A percentile compares a stretch with the other conserved stretches of the same genome.
These are phyloP conservation scores for Aegypius monachus DNA, from an alignment of 2,113 vertebrate genomes.

Conservation along the genomic window DNA sequence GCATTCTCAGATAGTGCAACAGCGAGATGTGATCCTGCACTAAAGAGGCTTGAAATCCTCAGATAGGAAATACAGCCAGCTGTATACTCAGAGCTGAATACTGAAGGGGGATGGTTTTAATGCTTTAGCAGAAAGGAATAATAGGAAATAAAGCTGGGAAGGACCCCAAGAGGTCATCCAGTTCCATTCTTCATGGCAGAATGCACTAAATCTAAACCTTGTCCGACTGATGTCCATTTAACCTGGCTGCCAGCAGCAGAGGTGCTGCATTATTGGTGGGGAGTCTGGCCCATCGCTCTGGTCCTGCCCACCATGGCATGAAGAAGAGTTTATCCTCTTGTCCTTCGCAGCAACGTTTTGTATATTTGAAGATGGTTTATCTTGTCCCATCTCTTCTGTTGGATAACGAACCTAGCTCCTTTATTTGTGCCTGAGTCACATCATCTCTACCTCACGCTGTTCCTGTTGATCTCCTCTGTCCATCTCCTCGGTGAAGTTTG, in stretches of 20 bases:
- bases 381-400: background rate
- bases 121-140: background rate
- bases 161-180: no score
- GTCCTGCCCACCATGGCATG: background rate
- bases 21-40: background rate
- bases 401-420: no score
- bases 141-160: background rate
- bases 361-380: background rate
- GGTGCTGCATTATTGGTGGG: accelerated
- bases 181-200: background rate
- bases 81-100: background rate
- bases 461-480: background rate
- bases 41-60: background rate
- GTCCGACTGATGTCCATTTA: accelerated
- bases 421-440: background rate
- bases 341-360: accelerated
- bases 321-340: background rate
- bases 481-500: background rate
- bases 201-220: background rate
- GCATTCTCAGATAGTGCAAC: background rate
- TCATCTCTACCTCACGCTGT: accelerated
- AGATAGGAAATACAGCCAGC: background rate
- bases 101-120: background rate
- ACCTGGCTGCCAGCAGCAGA: background rate
- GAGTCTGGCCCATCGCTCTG: background rate